A percentile compares a stretch with the other conserved stretches of the same genome.
Evolutionary conservation across 2,888 invertebrate genomes (phyloP).

Genomic region (Agonopterix subpropinquella): DNA sequence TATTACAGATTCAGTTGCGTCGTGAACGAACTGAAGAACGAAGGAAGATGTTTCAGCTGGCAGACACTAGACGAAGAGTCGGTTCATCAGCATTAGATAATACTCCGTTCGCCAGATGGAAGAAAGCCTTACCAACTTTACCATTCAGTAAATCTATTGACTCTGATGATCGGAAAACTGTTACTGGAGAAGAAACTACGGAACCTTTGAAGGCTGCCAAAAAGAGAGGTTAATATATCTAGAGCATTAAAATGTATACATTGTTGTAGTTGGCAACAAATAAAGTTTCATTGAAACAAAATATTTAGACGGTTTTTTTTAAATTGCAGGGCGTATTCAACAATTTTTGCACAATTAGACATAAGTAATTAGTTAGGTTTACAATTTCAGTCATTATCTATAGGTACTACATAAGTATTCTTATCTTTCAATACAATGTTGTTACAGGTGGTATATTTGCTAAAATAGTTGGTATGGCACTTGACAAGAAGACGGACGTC

Average conservation of each 20-base stretch:
- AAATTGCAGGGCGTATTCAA: no score
- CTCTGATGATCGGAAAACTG: slow-evolving; percentile 57
- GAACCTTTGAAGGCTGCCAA: slow-evolving; percentile 38
- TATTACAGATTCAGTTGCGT: slow-evolving; percentile 82
- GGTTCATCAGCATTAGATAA: slow-evolving; percentile 77
- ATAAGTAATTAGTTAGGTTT: no score
- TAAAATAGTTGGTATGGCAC: slow-evolving; percentile 75
- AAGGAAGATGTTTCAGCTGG: slow-evolving; percentile 93
- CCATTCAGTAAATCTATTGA: slow-evolving; percentile 76
- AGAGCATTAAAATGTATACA: background rate
- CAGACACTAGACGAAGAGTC: slow-evolving; percentile 78
- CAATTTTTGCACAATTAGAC: no score
- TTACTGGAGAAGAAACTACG: slow-evolving; percentile 36
- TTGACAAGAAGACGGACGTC: slow-evolving; percentile 76
- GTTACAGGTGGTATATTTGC: slow-evolving; percentile 70
- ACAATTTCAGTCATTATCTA: no score
- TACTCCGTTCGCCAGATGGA: slow-evolving; percentile 81
- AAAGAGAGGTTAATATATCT: slow-evolving; percentile 44
- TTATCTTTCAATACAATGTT: background rate
- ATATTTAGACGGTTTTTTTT: no score
- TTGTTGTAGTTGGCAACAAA: no score
- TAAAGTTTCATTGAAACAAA: no score
- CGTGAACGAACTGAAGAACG: slow-evolving; percentile 95
- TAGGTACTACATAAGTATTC: no score
- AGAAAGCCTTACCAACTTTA: slow-evolving; percentile 78